phyloP scores from a whole-genome alignment of 2,888 invertebrate genomes.

The Deilephila elpenor region DNA sequence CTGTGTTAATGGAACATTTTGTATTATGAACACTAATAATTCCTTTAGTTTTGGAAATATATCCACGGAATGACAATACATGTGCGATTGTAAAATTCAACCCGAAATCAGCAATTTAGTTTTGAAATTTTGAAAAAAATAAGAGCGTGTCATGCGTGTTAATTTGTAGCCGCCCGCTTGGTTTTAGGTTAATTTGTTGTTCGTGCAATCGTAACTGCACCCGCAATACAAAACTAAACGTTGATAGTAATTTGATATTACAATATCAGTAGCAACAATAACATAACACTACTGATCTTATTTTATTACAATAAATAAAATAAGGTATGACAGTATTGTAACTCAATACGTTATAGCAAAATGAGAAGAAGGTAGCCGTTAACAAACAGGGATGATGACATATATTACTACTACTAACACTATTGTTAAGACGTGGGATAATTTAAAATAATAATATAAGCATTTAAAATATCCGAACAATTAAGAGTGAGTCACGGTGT shows the following conservation, averaged over 20 bases:
- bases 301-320: not conserved
- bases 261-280: conserved; percentile 34
- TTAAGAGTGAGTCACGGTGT: conserved; percentile 50
- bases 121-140: conserved; percentile 13
- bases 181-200: conserved; percentile 22
- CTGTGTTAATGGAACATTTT: conserved; percentile 73
- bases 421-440: not conserved
- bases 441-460: conserved; percentile 21
- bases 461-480: conserved; percentile 20
- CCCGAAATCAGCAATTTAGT: not conserved
- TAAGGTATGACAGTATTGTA: not conserved
- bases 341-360: not conserved
- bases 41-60: not conserved
- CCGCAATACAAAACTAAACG: conserved; percentile 16
- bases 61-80: not conserved
- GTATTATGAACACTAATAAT: conserved; percentile 22
- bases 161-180: conserved; percentile 10
- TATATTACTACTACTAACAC: not conserved
- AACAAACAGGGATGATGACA: not conserved
- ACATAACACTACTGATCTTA: conserved; percentile 32
- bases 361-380: not conserved
- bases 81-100: conserved; percentile 3
- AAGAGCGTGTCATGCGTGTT: conserved; percentile 23
- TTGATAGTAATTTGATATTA: conserved; percentile 21
- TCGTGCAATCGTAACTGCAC: conserved; percentile 20